phyloP scores from a whole-genome alignment of 2,888 invertebrate species.

The Athalia rosae region DNA sequence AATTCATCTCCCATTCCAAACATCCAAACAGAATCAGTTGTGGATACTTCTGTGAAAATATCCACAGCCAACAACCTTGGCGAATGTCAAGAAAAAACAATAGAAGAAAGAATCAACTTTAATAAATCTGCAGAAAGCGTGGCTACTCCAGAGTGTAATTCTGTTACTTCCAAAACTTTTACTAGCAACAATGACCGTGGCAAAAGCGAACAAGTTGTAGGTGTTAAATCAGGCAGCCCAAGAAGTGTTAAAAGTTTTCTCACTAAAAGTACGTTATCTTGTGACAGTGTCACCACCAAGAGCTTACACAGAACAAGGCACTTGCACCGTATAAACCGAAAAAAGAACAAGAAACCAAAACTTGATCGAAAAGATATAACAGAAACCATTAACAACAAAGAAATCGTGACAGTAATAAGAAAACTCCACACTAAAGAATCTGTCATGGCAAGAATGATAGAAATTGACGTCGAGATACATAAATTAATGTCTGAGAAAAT shows the following conservation, averaged over 20 bases:
- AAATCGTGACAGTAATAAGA: constrained; percentile 50
- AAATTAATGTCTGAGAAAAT: constrained; percentile 77
- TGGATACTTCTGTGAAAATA: no score
- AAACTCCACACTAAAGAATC: constrained; percentile 63
- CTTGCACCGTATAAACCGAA: constrained; percentile 52
- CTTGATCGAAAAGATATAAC: constrained; percentile 54
- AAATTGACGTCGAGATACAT: constrained; percentile 79
- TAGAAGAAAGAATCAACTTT: not conserved
- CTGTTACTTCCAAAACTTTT: not conserved
- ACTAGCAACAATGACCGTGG: not conserved
- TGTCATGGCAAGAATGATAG: constrained; percentile 77
- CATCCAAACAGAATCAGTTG: no score
- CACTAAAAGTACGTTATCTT: not conserved
- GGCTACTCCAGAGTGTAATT: not conserved
- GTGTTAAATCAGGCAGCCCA: no score
- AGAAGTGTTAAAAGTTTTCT: no score
- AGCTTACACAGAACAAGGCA: constrained; percentile 15
- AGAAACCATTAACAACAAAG: constrained; percentile 51
- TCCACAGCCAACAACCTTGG: not conserved
- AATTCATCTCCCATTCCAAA: not conserved
- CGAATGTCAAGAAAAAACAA: not conserved
- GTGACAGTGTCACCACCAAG: not conserved
- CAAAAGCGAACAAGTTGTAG: no score
- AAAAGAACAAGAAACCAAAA: constrained; percentile 49
- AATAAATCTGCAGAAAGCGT: not conserved